Evolutionary conservation across 2,888 invertebrate genomes (phyloP).

Genomic region (Drosophila yooni): DNA sequence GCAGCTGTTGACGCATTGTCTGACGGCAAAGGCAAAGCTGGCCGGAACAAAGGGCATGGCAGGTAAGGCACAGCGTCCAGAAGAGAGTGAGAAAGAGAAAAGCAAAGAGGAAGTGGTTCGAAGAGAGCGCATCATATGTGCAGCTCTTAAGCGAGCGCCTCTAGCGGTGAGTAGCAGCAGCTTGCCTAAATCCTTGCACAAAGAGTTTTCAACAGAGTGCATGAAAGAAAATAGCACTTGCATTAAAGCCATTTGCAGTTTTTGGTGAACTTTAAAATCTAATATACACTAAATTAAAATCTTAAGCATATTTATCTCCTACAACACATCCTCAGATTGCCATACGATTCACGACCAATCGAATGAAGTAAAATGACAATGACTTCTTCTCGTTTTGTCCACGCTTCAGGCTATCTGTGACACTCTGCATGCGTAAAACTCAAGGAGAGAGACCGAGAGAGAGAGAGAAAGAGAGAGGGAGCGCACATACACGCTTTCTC

Average conservation of each 20-base stretch:
- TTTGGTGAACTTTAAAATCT: background rate
- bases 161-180: conserved; percentile 47
- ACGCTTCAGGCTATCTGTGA: conserved; percentile 29
- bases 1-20: conserved; percentile 67
- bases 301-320: background rate
- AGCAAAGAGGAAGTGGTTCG: background rate
- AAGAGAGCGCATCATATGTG: conserved; percentile 3
- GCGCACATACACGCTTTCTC: background rate
- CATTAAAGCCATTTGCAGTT: background rate
- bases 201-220: background rate
- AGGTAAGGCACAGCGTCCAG: conserved; percentile 40
- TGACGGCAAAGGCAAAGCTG: conserved; percentile 47
- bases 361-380: conserved; percentile 24
- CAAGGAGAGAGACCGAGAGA: background rate
- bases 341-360: conserved; percentile 1
- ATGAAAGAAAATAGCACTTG: background rate
- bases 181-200: conserved; percentile 3
- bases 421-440: background rate
- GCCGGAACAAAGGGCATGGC: conserved; percentile 45
- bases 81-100: conserved; percentile 9
- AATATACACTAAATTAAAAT: background rate
- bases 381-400: conserved; percentile 4
- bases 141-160: conserved; percentile 38
- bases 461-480: background rate
- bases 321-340: background rate